Conservation (phyloP, 2,888 invertebrate species). For the Gandaritis pyraliata region DNA sequence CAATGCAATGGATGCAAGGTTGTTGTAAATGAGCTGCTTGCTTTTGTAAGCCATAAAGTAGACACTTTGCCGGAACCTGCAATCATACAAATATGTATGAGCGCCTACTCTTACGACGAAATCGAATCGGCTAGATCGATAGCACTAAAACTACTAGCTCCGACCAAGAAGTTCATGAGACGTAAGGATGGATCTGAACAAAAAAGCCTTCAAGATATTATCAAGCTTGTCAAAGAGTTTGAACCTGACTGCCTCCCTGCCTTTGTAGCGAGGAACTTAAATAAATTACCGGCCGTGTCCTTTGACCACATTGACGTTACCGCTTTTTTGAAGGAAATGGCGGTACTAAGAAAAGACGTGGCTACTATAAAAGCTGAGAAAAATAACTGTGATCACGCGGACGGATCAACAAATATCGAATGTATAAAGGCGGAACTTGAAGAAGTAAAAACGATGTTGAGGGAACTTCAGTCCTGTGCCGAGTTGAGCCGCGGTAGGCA, state of each 20-base stretch:
- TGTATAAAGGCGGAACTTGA: not conserved
- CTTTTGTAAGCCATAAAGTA: conserved; percentile 2
- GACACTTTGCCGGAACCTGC: not conserved
- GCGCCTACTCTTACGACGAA: not conserved
- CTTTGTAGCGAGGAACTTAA: not conserved
- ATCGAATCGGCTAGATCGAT: not conserved
- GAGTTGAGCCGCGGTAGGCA: not conserved
- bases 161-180: not conserved
- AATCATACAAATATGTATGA: not conserved
- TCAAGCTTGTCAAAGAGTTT: too few relatives aligned
- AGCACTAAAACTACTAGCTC: not conserved
- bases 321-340: not conserved
- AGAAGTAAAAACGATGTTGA: not conserved
- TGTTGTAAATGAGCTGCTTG: not conserved
- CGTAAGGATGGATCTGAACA: conserved; percentile 4
- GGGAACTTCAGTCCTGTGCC: not conserved
- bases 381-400: not conserved
- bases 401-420: not conserved
- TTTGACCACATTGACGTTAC: not conserved
- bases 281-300: not conserved
- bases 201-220: not conserved
- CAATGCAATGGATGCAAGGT: too few relatives aligned
- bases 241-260: not conserved
- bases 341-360: not conserved
- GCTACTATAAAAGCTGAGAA: not conserved